Base-by-base conservation (phyloP, 1,140 invertebrate genomes). In the Cyclargus thomasi region DNA sequence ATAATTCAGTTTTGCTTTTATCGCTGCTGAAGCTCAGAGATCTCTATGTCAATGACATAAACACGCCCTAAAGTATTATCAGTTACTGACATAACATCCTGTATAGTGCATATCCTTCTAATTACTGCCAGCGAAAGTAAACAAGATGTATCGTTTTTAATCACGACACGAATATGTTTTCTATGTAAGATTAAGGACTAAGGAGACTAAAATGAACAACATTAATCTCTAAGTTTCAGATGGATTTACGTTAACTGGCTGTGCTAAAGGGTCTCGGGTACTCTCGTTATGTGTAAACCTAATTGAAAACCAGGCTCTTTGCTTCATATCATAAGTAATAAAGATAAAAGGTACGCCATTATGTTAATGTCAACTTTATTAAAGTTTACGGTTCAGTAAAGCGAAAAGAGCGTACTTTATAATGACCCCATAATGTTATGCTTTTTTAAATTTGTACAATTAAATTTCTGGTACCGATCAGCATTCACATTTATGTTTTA, bases 121-220 rank as follows among this genome's bases (percentile, higher is more conserved):
- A 47, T 47, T 47, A 14, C 39, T 47, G 0, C 10, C 14, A 47
- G 14, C 39, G 39, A 11, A 47, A 47, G 39, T 47, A 47, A 47
- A 47, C 39, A 47, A 47, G 39, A 47, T 47, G 39, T 47, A 47
- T 47, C 39, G 39, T 47, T 47, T 47, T 47, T 47, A 47, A 47
- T 47, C 39, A 47, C 39, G 39, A 14, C 39, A 11, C 39, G 5
- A 39, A 14, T 8, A 47, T 47, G 11, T 47, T 29, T 2, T 47
- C 39, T 8, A 47, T 47, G 11, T 47, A 47, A 47, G 39, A 47
- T 47, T 47, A 47, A 47, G 39, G 39, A 47, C 14, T 7, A 14
- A 47, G 39, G 39, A 47, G 4, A 47, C 39, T 47, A 47, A 47
- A 16, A 47, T 47, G 39, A 47, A 47, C 39, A 47, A 47, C 39